Conservation (phyloP, 2,797 vertebrate genomes). For the Oreochromis grahami region DNA sequence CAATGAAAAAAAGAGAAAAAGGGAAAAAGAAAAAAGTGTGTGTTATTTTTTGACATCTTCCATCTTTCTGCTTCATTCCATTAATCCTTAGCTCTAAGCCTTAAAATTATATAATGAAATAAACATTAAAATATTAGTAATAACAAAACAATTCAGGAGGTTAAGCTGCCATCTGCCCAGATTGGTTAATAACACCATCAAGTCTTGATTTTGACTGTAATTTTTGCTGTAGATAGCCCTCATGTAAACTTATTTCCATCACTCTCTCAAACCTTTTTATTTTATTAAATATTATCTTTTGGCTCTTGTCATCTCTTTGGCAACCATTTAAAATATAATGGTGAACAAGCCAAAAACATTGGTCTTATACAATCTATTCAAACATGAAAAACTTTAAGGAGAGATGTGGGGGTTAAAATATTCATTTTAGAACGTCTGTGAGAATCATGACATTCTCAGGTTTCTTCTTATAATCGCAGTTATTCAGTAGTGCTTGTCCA, state of each 20-base stretch:
- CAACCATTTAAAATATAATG: background rate
- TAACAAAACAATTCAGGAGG: slow-evolving; percentile 44
- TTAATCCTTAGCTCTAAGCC: slow-evolving; percentile 52
- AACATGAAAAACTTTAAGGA: background rate
- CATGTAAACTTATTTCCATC: background rate
- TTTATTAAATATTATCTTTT: background rate
- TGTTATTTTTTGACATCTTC: slow-evolving; percentile 9
- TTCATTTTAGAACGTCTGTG: background rate
- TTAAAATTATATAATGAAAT: slow-evolving; percentile 56
- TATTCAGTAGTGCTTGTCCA: background rate
- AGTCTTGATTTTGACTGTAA: slow-evolving; percentile 51
- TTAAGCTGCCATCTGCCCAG: slow-evolving; percentile 65
- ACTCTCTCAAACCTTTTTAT: background rate
- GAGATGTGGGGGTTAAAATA: background rate
- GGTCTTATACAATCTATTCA: background rate
- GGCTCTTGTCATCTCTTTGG: background rate
- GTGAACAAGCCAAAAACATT: background rate
- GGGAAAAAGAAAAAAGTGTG: background rate
- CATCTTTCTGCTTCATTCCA: slow-evolving; percentile 49
- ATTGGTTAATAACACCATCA: slow-evolving; percentile 65
- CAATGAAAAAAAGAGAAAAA: background rate
- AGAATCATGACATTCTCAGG: background rate
- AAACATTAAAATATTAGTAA: slow-evolving; percentile 9
- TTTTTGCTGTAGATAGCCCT: slow-evolving; percentile 26
- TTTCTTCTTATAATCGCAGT: background rate